Evolutionary conservation across 2,113 vertebrate genomes (phyloP).

Genomic region (Gadus chalcogrammus): DNA sequence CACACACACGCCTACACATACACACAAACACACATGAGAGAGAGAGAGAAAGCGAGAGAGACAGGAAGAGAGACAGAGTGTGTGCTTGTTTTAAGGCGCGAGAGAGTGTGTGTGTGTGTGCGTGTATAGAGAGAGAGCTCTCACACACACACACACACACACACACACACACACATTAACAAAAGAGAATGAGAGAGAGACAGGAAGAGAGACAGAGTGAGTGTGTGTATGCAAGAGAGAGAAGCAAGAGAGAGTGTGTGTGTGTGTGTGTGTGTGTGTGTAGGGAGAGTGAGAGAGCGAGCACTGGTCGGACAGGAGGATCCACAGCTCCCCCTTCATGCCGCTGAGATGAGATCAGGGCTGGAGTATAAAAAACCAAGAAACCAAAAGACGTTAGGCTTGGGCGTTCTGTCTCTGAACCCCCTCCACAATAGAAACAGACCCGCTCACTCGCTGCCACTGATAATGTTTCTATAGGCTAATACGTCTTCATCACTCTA

Average conservation of each 20-base stretch:
- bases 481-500: conserved; percentile 60
- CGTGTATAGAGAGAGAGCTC: no score
- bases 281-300: conserved; percentile 48
- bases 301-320: conserved; percentile 80
- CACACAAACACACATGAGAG: no score
- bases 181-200: neutral
- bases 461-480: conserved; percentile 42
- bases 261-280: neutral
- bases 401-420: conserved; percentile 27
- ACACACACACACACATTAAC: no score
- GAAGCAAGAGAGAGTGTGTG: neutral
- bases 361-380: neutral
- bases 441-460: conserved; percentile 19
- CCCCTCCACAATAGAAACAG: conserved; percentile 19
- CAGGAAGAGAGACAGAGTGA: neutral
- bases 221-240: neutral
- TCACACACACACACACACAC: no score
- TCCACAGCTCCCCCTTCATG: conserved; percentile 98
- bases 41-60: no score
- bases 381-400: conserved; percentile 30
- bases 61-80: no score
- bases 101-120: no score
- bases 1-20: no score
- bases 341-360: conserved; percentile 76
- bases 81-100: no score